Evolutionary conservation across 2,888 invertebrate genomes (phyloP), one percentile per base, ranked within the genome.

Genomic region (Yponomeuta cagnagella): DNA sequence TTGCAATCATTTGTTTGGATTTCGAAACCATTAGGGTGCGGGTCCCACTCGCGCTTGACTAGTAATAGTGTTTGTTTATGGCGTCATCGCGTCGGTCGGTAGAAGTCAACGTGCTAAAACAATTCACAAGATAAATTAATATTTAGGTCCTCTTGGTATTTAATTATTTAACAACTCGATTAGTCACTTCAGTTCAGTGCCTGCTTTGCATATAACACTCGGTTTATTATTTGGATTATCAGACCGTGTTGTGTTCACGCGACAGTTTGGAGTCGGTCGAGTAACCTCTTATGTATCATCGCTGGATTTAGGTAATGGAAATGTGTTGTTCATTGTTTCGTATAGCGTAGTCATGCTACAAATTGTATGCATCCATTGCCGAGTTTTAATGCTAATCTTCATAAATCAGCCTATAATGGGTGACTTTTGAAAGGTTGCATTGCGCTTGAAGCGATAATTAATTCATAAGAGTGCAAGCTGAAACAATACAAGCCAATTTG

Each of bases 141-240:
- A 3, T 52, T 10, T 52, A 52, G 0, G 52, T 37, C 52, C 10
- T 12, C 52, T 52, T 10, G 52, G 64, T 64, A 3, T 30, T 2
- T 69, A 2, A 10, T 69, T 69, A 69, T 69, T 37, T 31, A 23
- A 48, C 69, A 10, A 15, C 37, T 69, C 52, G 52, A 68, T 68
- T 68, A 52, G 68, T 68, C 52, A 68, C 52, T 52, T 15, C 2
- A 9, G 23, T 23, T 23, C 23, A 69, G 15, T 30, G 31, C 52
- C 31, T 69, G 58, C 12, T 69, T 69, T 58, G 37, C 69, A 69
- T 69, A 69, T 52, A 12, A 69, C 23, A 69, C 69, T 69, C 58
- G 52, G 69, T 23, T 23, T 58, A 23, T 52, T 9, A 33, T 12
- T 67, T 12, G 2, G 10, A 12, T n/a, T 48, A 68, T 68, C 15